These are phyloP conservation scores for Melieria crassipennis DNA, from an alignment of 2,888 invertebrate genomes.

Conservation along the genomic window DNA sequence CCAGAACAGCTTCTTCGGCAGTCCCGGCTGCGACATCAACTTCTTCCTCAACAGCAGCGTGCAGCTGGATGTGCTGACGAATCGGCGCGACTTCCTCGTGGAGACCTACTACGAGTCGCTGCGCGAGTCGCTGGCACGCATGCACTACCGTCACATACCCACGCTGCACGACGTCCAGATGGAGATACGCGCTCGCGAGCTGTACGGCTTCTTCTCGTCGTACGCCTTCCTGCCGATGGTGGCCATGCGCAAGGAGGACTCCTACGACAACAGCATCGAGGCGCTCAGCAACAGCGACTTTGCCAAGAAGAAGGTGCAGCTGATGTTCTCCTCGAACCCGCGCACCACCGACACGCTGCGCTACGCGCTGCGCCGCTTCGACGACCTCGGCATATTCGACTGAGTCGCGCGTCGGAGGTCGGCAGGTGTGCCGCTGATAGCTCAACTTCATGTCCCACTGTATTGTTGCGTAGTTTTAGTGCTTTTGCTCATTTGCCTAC, in stretches of 20 bases:
- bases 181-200: slow-evolving; percentile 56
- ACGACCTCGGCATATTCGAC: slow-evolving; percentile 61
- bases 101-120: slow-evolving; percentile 57
- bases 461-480: slow-evolving; percentile 5
- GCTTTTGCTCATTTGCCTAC: not conserved
- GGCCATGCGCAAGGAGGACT: slow-evolving; percentile 63
- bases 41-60: slow-evolving; percentile 65
- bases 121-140: slow-evolving; percentile 50
- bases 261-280: slow-evolving; percentile 60
- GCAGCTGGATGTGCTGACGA: slow-evolving; percentile 57
- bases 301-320: slow-evolving; percentile 58
- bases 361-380: slow-evolving; percentile 57
- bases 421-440: not conserved
- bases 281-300: slow-evolving; percentile 57
- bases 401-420: slow-evolving; percentile 37
- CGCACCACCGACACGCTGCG: slow-evolving; percentile 59
- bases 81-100: slow-evolving; percentile 57
- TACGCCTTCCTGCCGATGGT: slow-evolving; percentile 63
- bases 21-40: slow-evolving; percentile 65
- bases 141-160: slow-evolving; percentile 54
- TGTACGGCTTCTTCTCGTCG: slow-evolving; percentile 63
- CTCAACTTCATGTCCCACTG: slow-evolving; percentile 1
- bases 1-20: slow-evolving; percentile 62
- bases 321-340: slow-evolving; percentile 62
- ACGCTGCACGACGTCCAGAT: slow-evolving; percentile 53